Percentiles rank a stretch among this genome's conserved stretches.
phyloP scores from a whole-genome alignment of 2,797 vertebrate genomes.

The Chaetodon trifasciatus region DNA sequence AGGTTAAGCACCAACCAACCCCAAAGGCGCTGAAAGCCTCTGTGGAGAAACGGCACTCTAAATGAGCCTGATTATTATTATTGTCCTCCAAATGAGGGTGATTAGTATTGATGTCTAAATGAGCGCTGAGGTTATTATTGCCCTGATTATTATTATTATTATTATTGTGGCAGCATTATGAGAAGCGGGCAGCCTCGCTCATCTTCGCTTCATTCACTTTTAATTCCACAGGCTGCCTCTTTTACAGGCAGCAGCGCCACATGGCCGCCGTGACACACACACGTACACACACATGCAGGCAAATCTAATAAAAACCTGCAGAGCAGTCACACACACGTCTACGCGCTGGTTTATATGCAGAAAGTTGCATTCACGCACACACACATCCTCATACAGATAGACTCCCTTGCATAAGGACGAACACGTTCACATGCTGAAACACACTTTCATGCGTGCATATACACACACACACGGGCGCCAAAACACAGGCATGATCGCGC shows the following conservation, averaged over 20 bases:
- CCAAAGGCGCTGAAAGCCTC: conserved; percentile 83
- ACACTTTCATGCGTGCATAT: conserved; percentile 9
- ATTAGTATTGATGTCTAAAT: conserved; percentile 88
- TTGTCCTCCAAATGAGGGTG: conserved; percentile 87
- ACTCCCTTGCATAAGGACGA: background rate
- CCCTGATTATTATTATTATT: conserved; percentile 80
- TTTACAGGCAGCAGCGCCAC: conserved; percentile 52
- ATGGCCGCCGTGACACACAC: conserved; percentile 36
- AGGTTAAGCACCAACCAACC: conserved; percentile 86
- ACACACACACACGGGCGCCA: background rate
- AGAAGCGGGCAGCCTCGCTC: conserved; percentile 64
- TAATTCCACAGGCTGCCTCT: conserved; percentile 81
- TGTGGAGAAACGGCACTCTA: conserved; percentile 82
- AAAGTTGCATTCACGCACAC: background rate
- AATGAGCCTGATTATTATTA: conserved; percentile 87
- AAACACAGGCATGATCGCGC: conserved; percentile 5
- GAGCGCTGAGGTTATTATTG: conserved; percentile 81
- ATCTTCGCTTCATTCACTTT: conserved; percentile 80
- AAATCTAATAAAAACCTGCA: conserved; percentile 47
- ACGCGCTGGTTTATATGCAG: conserved; percentile 14
- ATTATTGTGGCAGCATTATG: conserved; percentile 71
- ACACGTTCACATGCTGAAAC: background rate
- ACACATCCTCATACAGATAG: too few species aligned
- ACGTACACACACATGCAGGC: conserved; percentile 1
- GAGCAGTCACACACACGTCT: conserved; percentile 12